These are phyloP conservation scores for Xestia sexstrigata DNA, from an alignment of 2,888 invertebrate species.

Conservation along the genomic window DNA sequence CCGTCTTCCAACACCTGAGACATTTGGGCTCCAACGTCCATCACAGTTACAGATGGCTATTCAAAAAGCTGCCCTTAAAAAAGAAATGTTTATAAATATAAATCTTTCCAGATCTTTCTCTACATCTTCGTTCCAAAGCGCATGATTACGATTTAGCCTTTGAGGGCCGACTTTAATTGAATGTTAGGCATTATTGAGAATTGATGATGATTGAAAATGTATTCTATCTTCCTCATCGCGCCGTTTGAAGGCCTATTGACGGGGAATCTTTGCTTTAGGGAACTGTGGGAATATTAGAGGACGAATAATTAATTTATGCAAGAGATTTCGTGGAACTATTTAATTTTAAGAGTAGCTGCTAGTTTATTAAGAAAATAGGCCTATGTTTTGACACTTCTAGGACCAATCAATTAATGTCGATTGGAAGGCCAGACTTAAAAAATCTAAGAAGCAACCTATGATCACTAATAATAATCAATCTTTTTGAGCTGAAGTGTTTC, in stretches of 20 bases:
- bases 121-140: constrained; percentile 46
- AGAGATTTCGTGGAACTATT: constrained; percentile 22
- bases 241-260: constrained; percentile 36
- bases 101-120: neutral
- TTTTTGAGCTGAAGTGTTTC: too few relatives aligned
- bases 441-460: neutral
- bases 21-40: too few relatives aligned
- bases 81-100: neutral
- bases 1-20: too few relatives aligned
- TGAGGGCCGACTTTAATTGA: constrained; percentile 56
- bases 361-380: neutral
- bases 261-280: constrained; percentile 25
- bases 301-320: constrained; percentile 48
- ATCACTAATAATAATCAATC: neutral
- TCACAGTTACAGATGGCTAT: too few relatives aligned
- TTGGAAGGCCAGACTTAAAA: neutral
- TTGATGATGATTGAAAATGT: constrained; percentile 64
- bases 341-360: neutral
- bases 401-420: neutral
- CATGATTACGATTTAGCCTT: constrained; percentile 58
- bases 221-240: constrained; percentile 50
- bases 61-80: too few relatives aligned
- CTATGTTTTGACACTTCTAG: neutral
- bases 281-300: constrained; percentile 26
- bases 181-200: constrained; percentile 63